Percentiles rank a stretch among this genome's conserved stretches.
phyloP scores from a whole-genome alignment of 2,113 vertebrate species.

The Pseudorectes ferrugineus region DNA sequence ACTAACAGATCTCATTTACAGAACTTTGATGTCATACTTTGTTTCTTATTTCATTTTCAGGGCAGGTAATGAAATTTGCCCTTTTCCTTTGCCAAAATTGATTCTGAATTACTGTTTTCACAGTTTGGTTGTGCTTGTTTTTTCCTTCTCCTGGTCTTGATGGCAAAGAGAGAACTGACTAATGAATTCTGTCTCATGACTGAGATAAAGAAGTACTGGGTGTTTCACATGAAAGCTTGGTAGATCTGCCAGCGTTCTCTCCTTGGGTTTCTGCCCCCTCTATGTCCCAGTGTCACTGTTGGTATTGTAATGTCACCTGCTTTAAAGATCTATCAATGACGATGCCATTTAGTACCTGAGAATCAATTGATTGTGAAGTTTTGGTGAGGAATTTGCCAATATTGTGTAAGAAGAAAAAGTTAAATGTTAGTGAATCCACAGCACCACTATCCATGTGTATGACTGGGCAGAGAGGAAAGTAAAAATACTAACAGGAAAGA shows the following conservation, averaged over 20 bases:
- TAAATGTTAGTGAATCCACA: neutral
- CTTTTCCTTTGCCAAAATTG: neutral
- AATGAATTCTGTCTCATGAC: neutral
- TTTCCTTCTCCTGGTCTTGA: neutral
- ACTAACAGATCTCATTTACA: neutral
- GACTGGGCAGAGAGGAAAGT: neutral
- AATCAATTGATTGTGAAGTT: neutral
- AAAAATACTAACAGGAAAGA: neutral
- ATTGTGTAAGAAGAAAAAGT: neutral
- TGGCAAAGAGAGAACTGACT: neutral
- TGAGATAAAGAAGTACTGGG: neutral
- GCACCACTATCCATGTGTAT: rapidly evolving
- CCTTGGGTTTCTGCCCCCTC: neutral
- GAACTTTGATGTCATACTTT: neutral
- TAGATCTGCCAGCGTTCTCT: neutral
- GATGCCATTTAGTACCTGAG: neutral
- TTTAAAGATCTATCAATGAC: neutral
- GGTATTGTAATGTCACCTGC: neutral
- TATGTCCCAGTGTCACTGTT: neutral
- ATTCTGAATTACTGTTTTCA: neutral
- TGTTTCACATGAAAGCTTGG: neutral
- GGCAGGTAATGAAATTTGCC: neutral
- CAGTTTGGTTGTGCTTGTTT: neutral
- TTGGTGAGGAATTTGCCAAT: neutral
- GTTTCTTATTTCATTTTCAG: neutral